Conservation (phyloP, 35 echinoderm and acorn worm genomes). For the Chiridota heheva region DNA sequence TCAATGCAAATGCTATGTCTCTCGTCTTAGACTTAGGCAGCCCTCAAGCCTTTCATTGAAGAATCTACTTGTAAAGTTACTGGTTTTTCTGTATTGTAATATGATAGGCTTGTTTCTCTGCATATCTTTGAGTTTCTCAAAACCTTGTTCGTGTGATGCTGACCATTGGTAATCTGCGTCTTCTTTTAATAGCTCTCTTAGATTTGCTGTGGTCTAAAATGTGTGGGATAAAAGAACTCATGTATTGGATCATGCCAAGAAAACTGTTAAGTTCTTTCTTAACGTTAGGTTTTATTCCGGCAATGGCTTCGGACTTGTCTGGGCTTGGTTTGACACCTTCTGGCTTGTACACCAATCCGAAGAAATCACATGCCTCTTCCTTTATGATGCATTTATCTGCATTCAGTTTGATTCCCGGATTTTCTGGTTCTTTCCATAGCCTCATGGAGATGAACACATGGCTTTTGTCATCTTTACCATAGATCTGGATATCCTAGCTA, state of each 20-base stretch:
- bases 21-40: conserved; percentile 34
- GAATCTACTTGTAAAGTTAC: conserved; percentile 35
- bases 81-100: conserved; percentile 36
- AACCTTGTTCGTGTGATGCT: not conserved
- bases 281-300: no score
- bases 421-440: no score
- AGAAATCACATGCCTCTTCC: no score
- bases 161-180: conserved; percentile 3
- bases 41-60: conserved; percentile 28
- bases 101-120: conserved; percentile 2
- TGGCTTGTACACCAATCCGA: no score
- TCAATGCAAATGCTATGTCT: conserved; percentile 43
- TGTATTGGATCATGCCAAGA: conserved; percentile 4
- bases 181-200: conserved; percentile 1
- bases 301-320: no score
- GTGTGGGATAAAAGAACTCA: not conserved
- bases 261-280: conserved; percentile 26
- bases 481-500: no score
- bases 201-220: not conserved
- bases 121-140: not conserved
- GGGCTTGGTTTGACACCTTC: no score
- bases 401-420: no score
- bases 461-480: no score
- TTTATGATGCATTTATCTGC: no score
- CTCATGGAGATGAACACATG: no score